A percentile compares a stretch with the other conserved stretches of the same genome.
These are phyloP conservation scores for Galerucella pusilla DNA, from an alignment of 2,888 invertebrate genomes.

Conservation along the genomic window DNA sequence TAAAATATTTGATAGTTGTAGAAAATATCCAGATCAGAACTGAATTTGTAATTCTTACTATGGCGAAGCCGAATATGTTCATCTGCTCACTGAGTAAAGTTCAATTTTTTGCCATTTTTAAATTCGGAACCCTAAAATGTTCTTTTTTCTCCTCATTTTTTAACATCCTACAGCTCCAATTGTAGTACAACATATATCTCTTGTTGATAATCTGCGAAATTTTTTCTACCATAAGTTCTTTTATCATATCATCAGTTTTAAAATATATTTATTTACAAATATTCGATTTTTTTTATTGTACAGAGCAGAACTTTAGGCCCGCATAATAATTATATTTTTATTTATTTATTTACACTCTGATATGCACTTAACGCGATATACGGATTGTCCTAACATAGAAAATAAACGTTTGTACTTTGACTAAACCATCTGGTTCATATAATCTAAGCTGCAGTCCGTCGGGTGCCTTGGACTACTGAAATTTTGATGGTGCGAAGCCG, in stretches of 20 bases:
- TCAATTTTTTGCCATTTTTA: too few species aligned
- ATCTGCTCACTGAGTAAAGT: too few species aligned
- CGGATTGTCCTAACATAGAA: slow-evolving; percentile 24
- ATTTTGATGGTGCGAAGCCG: slow-evolving; percentile 56
- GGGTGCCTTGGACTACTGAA: slow-evolving; percentile 58
- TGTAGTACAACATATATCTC: too few species aligned
- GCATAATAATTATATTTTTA: slow-evolving; percentile 5
- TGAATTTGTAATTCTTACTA: too few species aligned
- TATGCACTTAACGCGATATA: slow-evolving; percentile 38
- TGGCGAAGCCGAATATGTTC: too few species aligned
- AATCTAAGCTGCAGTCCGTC: slow-evolving; percentile 50
- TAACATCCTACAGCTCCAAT: too few species aligned
- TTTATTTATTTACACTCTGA: slow-evolving; percentile 41
- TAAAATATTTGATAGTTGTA: too few species aligned
- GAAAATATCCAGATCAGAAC: too few species aligned
- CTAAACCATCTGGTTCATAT: slow-evolving; percentile 59
- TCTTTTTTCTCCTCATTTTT: too few species aligned
- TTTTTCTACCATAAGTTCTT: not conserved
- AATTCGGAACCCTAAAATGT: too few species aligned
- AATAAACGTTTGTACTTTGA: slow-evolving; percentile 31
- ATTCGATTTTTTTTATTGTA: slow-evolving; percentile 39
- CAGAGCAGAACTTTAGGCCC: slow-evolving; percentile 41
- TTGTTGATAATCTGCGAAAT: too few species aligned
- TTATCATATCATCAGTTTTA: not conserved
- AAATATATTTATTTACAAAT: slow-evolving; percentile 32